Percentiles rank a stretch among this genome's conserved stretches.
Evolutionary conservation across 1,140 invertebrate genomes (phyloP).

Genomic region (Anthonomus grandis): DNA sequence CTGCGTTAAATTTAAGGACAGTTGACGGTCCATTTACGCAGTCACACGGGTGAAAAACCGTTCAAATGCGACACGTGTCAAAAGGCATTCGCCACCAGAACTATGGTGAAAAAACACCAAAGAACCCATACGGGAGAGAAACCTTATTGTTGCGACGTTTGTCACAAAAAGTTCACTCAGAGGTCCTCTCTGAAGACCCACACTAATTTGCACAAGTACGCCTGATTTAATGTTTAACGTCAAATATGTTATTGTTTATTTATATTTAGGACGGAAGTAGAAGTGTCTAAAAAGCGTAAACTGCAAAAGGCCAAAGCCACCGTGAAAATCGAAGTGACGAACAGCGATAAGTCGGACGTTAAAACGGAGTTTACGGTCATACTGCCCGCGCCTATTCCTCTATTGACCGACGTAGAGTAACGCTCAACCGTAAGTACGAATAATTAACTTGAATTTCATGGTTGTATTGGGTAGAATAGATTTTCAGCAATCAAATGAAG

Average conservation of each 20-base stretch:
- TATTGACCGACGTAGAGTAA: background rate
- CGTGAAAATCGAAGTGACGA: constrained; percentile 10
- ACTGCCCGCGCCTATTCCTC: constrained; percentile 21
- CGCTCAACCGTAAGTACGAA: background rate
- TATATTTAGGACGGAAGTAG: constrained; percentile 1
- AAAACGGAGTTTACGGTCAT: constrained; percentile 24
- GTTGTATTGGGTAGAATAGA: too few relatives aligned
- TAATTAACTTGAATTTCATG: too few relatives aligned
- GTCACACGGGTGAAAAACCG: constrained; percentile 44
- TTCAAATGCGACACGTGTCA: constrained; percentile 39
- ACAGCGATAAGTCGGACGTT: constrained; percentile 7
- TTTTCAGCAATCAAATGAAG: too few relatives aligned
- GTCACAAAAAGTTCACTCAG: constrained; percentile 41
- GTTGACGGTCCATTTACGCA: constrained; percentile 43
- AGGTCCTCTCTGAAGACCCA: constrained; percentile 25
- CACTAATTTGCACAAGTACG: constrained; percentile 16
- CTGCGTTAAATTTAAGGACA: constrained; percentile 15
- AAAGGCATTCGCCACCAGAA: constrained; percentile 42
- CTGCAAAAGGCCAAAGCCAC: constrained; percentile 11
- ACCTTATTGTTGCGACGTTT: constrained; percentile 34
- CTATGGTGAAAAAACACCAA: constrained; percentile 41
- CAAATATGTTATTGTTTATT: constrained; percentile 1
- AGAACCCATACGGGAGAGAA: constrained; percentile 32
- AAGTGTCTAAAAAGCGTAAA: too few relatives aligned
- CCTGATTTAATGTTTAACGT: background rate